Conservation (phyloP, 2,113 vertebrate genomes). For the Peucedramus taeniatus region DNA sequence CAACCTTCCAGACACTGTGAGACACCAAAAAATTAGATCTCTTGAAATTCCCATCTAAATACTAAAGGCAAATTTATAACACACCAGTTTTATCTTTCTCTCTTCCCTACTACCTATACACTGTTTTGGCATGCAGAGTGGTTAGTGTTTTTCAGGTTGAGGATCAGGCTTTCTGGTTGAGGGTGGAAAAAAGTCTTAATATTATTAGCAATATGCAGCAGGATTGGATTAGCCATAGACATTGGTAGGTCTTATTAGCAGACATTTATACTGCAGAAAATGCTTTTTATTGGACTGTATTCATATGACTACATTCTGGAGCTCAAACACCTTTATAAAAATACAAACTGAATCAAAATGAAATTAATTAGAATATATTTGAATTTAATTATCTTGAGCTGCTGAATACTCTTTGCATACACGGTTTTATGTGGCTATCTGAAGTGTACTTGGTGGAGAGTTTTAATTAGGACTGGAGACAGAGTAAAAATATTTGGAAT, state of each 20-base stretch:
- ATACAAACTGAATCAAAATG: background rate
- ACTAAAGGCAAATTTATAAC: background rate
- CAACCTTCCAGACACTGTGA: background rate
- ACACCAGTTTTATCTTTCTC: background rate
- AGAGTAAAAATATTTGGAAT: slow-evolving; percentile 16
- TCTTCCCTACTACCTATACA: background rate
- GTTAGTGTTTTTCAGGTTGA: background rate
- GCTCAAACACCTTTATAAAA: slow-evolving; percentile 16
- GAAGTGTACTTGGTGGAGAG: slow-evolving; percentile 22
- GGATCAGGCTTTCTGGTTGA: background rate
- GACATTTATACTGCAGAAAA: background rate
- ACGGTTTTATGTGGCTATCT: background rate
- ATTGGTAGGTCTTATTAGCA: background rate
- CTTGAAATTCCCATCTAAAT: background rate
- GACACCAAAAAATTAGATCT: background rate
- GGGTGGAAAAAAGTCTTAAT: background rate
- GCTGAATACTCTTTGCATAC: background rate
- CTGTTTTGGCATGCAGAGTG: background rate
- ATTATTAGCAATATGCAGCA: background rate
- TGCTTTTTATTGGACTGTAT: background rate
- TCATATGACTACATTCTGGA: background rate
- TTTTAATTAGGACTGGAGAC: slow-evolving; percentile 22
- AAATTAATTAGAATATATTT: slow-evolving; percentile 50
- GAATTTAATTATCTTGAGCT: slow-evolving; percentile 22
- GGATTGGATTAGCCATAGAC: background rate